Conservation (phyloP, 1,140 invertebrate species). For the Cephus cinctus region DNA sequence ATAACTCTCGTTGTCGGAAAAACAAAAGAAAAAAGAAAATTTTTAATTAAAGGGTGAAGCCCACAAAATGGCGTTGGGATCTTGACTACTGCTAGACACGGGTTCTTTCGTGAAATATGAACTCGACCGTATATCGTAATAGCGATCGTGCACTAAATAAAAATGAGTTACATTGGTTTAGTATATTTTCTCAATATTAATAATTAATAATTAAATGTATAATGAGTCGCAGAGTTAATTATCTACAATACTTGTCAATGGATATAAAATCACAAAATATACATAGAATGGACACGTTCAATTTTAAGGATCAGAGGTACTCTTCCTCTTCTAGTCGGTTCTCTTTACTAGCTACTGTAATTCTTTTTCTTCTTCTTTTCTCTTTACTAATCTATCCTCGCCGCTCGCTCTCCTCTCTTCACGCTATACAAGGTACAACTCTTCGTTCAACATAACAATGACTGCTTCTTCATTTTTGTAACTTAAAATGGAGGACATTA, state of each 20-base stretch:
- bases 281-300: conserved; percentile 39
- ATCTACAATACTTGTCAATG: conserved; percentile 55
- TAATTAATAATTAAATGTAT: conserved; percentile 44
- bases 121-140: neutral
- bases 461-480: no score
- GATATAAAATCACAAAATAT: conserved; percentile 58
- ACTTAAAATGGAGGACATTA: no score
- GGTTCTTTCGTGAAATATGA: no score
- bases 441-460: no score
- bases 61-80: no score
- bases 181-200: conserved; percentile 42
- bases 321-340: no score
- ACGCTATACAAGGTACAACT: no score
- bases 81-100: no score
- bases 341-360: no score
- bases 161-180: conserved; percentile 45
- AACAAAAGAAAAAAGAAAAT: conserved; percentile 21
- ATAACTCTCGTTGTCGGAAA: neutral
- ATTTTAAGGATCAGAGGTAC: neutral
- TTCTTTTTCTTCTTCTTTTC: no score
- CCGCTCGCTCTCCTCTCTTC: no score
- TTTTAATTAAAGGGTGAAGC: conserved; percentile 23
- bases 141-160: conserved; percentile 16
- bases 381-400: no score
- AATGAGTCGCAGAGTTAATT: conserved; percentile 51